These are phyloP conservation scores for Scaptomyza hsui DNA, from an alignment of 1,140 invertebrate genomes.

Conservation along the genomic window DNA sequence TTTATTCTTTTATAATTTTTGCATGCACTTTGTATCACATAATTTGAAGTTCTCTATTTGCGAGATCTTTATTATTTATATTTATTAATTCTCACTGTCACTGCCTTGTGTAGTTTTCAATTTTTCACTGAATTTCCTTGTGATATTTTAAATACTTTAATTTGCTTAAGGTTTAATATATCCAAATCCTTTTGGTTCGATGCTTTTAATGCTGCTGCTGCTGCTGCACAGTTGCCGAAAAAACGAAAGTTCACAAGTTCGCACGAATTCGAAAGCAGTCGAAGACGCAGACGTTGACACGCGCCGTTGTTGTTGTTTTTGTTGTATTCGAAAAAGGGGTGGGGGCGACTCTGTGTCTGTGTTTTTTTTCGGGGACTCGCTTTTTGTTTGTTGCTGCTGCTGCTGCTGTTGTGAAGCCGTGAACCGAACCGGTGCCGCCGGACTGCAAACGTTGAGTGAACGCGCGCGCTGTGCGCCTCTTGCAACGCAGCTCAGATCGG, in stretches of 20 bases:
- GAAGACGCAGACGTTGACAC: constrained; percentile 64
- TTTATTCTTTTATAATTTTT: constrained; percentile 16
- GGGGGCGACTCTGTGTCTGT: constrained; percentile 16
- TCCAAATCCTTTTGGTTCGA: constrained; percentile 21
- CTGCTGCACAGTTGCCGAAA: constrained; percentile 18
- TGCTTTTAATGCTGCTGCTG: constrained; percentile 12
- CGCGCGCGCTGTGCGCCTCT: constrained; percentile 67
- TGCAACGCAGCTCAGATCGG: constrained; percentile 70
- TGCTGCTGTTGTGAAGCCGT: constrained; percentile 48
- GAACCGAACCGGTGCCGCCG: constrained; percentile 81
- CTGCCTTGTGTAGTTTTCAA: constrained; percentile 13
- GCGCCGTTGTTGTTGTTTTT: constrained; percentile 60
- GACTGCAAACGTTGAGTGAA: constrained; percentile 80
- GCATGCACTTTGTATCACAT: constrained; percentile 16
- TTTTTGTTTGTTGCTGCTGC: constrained; percentile 22
- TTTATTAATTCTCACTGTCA: constrained; percentile 28
- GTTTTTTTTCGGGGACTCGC: constrained; percentile 32
- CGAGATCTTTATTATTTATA: not conserved
- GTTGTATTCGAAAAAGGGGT: constrained; percentile 32
- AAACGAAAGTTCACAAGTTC: constrained; percentile 78
- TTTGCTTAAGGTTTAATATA: constrained; percentile 7
- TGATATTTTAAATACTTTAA: constrained; percentile 23
- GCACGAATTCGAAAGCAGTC: constrained; percentile 72
- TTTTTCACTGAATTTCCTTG: constrained; percentile 13
- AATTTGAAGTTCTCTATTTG: constrained; percentile 6